Evolutionary conservation across 1,140 invertebrate species (phyloP).

Genomic region (Plodia interpunctella): DNA sequence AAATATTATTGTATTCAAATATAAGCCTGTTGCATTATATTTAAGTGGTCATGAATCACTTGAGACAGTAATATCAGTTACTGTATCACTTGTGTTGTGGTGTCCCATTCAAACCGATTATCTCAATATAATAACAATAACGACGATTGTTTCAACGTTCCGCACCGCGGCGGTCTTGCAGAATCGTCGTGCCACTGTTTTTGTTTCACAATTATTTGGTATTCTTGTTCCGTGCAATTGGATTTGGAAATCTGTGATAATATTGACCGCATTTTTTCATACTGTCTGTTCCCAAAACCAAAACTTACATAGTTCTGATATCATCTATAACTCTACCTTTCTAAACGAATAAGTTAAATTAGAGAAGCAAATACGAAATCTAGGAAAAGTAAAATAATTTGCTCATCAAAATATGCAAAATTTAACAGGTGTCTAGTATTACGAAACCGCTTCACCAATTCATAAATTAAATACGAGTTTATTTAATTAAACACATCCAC

Average conservation of each 20-base stretch:
- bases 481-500: slow-evolving; percentile 19
- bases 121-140: slow-evolving; percentile 16
- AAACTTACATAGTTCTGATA: too few species aligned
- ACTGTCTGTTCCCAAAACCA: too few species aligned
- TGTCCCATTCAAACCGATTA: neutral
- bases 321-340: too few species aligned
- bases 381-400: too few species aligned
- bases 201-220: slow-evolving; percentile 28
- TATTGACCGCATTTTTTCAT: neutral
- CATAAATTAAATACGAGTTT: slow-evolving; percentile 5
- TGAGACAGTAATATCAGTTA: too few species aligned
- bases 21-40: too few species aligned
- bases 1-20: too few species aligned
- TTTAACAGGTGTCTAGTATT: neutral
- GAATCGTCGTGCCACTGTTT: slow-evolving; percentile 31
- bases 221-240: slow-evolving; percentile 10
- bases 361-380: too few species aligned
- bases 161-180: slow-evolving; percentile 27
- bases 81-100: too few species aligned
- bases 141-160: slow-evolving; percentile 36
- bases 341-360: too few species aligned
- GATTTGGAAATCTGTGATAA: slow-evolving; percentile 4
- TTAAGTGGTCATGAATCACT: too few species aligned
- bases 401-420: neutral
- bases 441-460: too few species aligned